Conservation (phyloP, 2,888 invertebrate genomes). For the Acanthopleura granulata region DNA sequence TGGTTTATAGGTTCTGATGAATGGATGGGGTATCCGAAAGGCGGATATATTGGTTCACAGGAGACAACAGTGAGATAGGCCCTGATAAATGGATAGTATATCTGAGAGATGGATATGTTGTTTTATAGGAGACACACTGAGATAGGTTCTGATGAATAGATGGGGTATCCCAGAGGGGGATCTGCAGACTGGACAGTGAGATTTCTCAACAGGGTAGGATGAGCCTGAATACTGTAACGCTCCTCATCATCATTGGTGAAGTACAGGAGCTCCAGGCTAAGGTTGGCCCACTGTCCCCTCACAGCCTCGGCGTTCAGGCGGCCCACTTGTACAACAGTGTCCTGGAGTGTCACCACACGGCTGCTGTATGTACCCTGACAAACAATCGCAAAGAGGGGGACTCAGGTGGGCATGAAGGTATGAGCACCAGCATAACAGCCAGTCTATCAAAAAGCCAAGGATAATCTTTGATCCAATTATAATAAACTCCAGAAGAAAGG, state of each 20-base stretch:
- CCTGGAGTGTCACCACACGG: slow-evolving; percentile 65
- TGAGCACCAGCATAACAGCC: too few species aligned
- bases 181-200: slow-evolving; percentile 71
- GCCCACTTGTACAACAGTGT: slow-evolving; percentile 63
- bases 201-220: slow-evolving; percentile 69
- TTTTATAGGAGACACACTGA: slow-evolving; percentile 33
- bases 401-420: too few species aligned
- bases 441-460: too few species aligned
- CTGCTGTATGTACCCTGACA: slow-evolving; percentile 65
- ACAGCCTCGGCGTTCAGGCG: slow-evolving; percentile 68
- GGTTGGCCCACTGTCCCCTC: slow-evolving; percentile 71
- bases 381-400: slow-evolving; percentile 23
- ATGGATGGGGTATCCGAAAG: slow-evolving; percentile 70
- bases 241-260: slow-evolving; percentile 73
- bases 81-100: slow-evolving; percentile 69
- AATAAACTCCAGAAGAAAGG: background rate
- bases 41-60: slow-evolving; percentile 69
- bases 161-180: slow-evolving; percentile 71
- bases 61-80: slow-evolving; percentile 46
- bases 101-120: slow-evolving; percentile 71
- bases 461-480: too few species aligned
- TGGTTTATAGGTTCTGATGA: slow-evolving; percentile 64
- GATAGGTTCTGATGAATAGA: slow-evolving; percentile 64
- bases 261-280: slow-evolving; percentile 71
- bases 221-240: slow-evolving; percentile 71